Base-by-base conservation (phyloP, 2,797 vertebrate species). In the Gouania willdenowi region DNA sequence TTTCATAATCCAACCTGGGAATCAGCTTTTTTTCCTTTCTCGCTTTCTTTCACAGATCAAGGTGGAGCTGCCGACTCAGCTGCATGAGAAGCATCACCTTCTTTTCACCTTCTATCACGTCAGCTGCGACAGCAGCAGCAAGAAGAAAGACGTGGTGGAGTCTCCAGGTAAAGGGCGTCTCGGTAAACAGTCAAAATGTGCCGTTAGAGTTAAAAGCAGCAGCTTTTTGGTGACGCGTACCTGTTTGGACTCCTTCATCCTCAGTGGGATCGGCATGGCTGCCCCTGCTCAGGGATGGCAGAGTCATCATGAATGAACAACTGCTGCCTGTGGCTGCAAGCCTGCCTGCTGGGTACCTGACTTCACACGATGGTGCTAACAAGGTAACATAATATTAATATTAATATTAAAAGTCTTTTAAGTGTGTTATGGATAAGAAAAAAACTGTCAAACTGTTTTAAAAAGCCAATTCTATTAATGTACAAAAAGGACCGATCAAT, bases 81-180 rank as follows among this genome's bases (percentile, higher is more conserved):
- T 99, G 15, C 91, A 97, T 2, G 92, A 94, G 66, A 96, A 91
- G 54, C 95, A 99, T 45, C 96, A 99, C 77, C 89, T 99, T 49
- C 80, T 98, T 56, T 97, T 99, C 84, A 96, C 92, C 14, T 95
- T 98, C 79, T 94, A 89, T 70, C 96, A 99, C 2, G 89, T 99
- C 37, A 96, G 94, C 85, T 99, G 95, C 38, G 94, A 99, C 72
- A 95, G 83, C 74, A 94, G 91, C 64, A 94, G 94, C 11, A 99
- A 99, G 85, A 98, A 95, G 81, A 95, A 91, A 59, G 95, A 99
- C 21, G 54, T 90, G 34, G 75, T 97, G 55, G 96, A 98, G 85
- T 89, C 89, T 11, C 92, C 92, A 87, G 96, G 95, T 96, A 66
- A 47, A 23, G 34, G n/a, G 13, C 13, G n/a, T n/a, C n/a, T n/a